Base-by-base conservation (phyloP, 2,888 invertebrate genomes). In the Drosophila recens region DNA sequence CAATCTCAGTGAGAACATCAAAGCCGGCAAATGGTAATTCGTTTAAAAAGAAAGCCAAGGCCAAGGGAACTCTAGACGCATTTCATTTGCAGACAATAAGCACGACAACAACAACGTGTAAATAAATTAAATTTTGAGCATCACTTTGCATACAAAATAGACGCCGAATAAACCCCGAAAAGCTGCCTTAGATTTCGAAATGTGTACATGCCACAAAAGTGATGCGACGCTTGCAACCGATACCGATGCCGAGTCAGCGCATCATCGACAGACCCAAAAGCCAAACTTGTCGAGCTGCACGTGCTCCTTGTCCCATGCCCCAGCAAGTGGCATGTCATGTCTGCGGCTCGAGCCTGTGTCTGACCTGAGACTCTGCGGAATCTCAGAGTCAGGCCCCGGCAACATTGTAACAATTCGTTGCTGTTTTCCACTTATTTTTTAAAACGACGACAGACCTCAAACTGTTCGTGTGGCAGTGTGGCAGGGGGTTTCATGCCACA, bases 401-500 rank as follows among this genome's bases (percentile, higher is more conserved):
- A 61, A 79, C 90, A 79, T 79, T 90, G 89, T 79, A 70, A 87
- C 90, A 90, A 87, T 89, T 87, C 81, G 89, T 90, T 80, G 79
- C 84, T 77, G 84, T 87, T 87, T 89, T 90, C 85, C 90, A 89
- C 81, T 90, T 90, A 80, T 77, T 89, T 89, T 89, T 75, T 74
- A 79, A 79, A 76, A 65, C 56, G 62, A 64, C 30, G 62, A 64
- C 30, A 63, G 56, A 62, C 17, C 48, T 40, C 23, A 4, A 17
- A 56, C 51, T n/a, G 20, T 23, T 33, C 9, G 20, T 23, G 11
- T 20, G 20, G 5, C 20, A 11, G 20, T 23, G 11, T 20, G 20
- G 5, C 20, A 11, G 40, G 43, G 30, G 27, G 46, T 17, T 17
- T 17, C 49, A 13, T 20, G 61, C 49, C 46, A 27, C 75, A 64